Percentiles rank a stretch among this genome's conserved stretches.
Evolutionary conservation across 2,888 invertebrate genomes (phyloP).

Genomic region (Nomada ruficornis): DNA sequence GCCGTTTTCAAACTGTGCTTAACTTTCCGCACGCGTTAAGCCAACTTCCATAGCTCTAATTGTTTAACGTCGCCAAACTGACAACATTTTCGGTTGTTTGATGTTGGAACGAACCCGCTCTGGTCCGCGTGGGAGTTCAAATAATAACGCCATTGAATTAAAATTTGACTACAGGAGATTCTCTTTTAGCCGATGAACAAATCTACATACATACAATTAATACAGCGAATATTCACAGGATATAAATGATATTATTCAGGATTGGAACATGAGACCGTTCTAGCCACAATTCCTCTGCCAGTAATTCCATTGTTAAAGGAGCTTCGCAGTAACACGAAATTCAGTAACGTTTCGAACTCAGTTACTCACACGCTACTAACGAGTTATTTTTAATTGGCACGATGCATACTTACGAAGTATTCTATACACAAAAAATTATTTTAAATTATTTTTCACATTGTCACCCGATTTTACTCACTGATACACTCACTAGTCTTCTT

Average conservation of each 20-base stretch:
- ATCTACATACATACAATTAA: background rate
- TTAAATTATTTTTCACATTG: too few relatives aligned
- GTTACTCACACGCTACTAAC: too few relatives aligned
- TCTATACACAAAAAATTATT: too few relatives aligned
- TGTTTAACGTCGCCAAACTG: constrained; percentile 7
- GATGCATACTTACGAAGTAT: too few relatives aligned
- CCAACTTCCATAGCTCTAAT: constrained; percentile 21
- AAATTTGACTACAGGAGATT: background rate
- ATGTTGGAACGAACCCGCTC: constrained; percentile 6
- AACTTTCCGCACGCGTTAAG: constrained; percentile 32
- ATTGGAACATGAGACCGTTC: background rate
- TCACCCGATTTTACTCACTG: too few relatives aligned
- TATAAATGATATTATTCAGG: background rate
- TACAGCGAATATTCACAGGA: background rate
- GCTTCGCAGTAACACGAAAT: too few relatives aligned
- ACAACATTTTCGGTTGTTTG: constrained; percentile 29
- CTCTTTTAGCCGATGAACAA: background rate
- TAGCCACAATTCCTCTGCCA: background rate
- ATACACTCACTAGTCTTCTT: too few relatives aligned
- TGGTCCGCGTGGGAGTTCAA: background rate
- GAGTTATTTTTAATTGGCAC: too few relatives aligned
- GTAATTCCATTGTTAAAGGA: background rate
- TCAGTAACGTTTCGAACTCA: too few relatives aligned
- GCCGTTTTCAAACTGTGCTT: constrained; percentile 21
- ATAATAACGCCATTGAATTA: background rate